Conservation (phyloP, 2,888 invertebrate genomes). For the Chrysina gloriosa region DNA sequence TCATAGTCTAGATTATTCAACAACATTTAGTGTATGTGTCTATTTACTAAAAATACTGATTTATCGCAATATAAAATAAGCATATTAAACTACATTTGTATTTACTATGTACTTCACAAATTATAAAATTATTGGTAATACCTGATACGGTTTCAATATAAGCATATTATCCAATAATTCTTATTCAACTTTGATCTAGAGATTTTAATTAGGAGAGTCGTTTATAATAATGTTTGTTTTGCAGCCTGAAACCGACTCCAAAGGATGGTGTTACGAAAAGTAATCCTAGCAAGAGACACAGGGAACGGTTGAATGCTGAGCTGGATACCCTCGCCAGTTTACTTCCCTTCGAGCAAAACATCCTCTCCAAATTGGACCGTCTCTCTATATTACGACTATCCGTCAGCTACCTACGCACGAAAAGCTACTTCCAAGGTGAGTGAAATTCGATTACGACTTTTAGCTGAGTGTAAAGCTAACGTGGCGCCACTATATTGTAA, state of each 20-base stretch:
- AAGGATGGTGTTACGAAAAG: slow-evolving; percentile 96
- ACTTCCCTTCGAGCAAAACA: slow-evolving; percentile 97
- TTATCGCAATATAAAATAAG: no score
- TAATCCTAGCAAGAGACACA: slow-evolving; percentile 98
- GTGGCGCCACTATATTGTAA: background rate
- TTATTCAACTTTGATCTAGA: no score
- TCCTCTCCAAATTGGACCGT: slow-evolving; percentile 97
- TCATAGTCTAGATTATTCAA: no score
- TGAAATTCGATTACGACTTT: slow-evolving; percentile 1
- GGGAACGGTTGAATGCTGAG: slow-evolving; percentile 97
- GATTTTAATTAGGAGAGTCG: no score
- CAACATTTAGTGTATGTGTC: no score
- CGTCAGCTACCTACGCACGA: slow-evolving; percentile 98
- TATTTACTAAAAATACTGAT: no score
- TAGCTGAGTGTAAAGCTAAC: background rate
- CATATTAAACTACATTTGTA: no score
- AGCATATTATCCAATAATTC: no score
- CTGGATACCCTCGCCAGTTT: slow-evolving; percentile 95
- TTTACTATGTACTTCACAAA: no score
- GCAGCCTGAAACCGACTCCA: slow-evolving; percentile 93
- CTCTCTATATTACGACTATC: slow-evolving; percentile 97
- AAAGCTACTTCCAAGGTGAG: slow-evolving; percentile 99
- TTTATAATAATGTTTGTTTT: slow-evolving; percentile 62
- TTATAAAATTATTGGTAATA: no score
- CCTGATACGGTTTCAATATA: no score